Evolutionary conservation across 2,113 vertebrate genomes (phyloP).

Genomic region (Solea senegalensis): DNA sequence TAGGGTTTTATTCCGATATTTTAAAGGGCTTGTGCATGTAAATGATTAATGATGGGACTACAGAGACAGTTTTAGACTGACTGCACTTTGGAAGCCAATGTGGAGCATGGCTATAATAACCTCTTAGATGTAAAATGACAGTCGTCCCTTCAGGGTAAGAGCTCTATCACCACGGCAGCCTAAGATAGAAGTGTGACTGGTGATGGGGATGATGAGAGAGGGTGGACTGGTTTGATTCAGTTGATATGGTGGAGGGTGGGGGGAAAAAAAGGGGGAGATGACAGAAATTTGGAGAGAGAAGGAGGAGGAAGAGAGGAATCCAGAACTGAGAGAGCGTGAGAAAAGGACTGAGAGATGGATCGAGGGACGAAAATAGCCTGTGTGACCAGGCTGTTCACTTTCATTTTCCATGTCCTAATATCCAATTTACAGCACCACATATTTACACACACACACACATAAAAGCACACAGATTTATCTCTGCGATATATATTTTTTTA

Average conservation of each 20-base stretch:
- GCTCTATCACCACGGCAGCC: constrained; percentile 10
- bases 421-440: constrained; percentile 61
- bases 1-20: constrained; percentile 6
- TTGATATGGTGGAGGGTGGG: constrained; percentile 26
- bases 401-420: constrained; percentile 71
- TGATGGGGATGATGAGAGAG: constrained; percentile 21
- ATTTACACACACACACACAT: constrained; percentile 21
- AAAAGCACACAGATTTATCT: constrained; percentile 6
- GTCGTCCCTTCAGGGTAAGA: constrained; percentile 40
- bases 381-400: constrained; percentile 69
- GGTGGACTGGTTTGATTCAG: constrained; percentile 30
- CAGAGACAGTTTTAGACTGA: constrained; percentile 36
- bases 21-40: constrained; percentile 21
- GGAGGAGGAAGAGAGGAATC: constrained; percentile 13
- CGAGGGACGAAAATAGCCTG: constrained; percentile 72
- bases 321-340: constrained; percentile 45
- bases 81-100: constrained; percentile 37
- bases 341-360: constrained; percentile 60
- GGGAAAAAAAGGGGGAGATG: constrained; percentile 17
- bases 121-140: constrained; percentile 58
- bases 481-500: constrained; percentile 1
- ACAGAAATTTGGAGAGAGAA: constrained; percentile 19
- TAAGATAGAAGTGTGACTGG: constrained; percentile 40
- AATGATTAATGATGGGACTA: constrained; percentile 33
- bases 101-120: constrained; percentile 43